These are phyloP conservation scores for Malacosoma neustria DNA, from an alignment of 2,888 invertebrate genomes.

Conservation along the genomic window DNA sequence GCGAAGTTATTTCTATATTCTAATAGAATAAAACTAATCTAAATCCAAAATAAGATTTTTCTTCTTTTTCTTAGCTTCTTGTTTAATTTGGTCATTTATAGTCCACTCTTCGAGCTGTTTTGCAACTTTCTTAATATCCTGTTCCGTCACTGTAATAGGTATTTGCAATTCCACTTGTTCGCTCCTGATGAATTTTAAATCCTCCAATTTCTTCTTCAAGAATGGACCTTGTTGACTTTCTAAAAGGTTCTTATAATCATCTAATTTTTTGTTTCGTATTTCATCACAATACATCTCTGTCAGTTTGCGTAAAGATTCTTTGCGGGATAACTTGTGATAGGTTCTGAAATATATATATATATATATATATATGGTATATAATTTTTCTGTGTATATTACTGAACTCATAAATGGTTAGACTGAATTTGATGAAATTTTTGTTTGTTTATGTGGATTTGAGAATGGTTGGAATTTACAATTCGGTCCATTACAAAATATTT, in stretches of 20 bases:
- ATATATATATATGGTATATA: too few species aligned
- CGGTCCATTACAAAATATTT: too few species aligned
- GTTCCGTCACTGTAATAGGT: constrained; percentile 77
- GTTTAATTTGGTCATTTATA: constrained; percentile 47
- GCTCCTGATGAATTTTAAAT: constrained; percentile 81
- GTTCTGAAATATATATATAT: constrained; percentile 51
- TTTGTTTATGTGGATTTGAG: too few species aligned
- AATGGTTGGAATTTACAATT: too few species aligned
- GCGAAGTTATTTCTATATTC: constrained; percentile 9
- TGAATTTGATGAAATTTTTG: too few species aligned
- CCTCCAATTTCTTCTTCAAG: constrained; percentile 81
- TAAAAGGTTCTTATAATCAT: constrained; percentile 78
- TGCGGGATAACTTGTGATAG: constrained; percentile 78
- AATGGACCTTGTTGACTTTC: constrained; percentile 83
- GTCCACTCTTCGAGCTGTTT: constrained; percentile 70
- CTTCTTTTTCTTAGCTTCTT: constrained; percentile 51
- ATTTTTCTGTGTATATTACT: background rate
- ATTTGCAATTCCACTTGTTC: constrained; percentile 82
- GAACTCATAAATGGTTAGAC: too few species aligned
- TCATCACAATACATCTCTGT: constrained; percentile 83
- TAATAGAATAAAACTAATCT: constrained; percentile 13
- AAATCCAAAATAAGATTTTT: constrained; percentile 39
- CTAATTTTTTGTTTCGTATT: constrained; percentile 77
- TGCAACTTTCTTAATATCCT: constrained; percentile 78
- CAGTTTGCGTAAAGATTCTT: constrained; percentile 81